Evolutionary conservation across 2,888 invertebrate species (phyloP).

Genomic region (Axea sp.): DNA sequence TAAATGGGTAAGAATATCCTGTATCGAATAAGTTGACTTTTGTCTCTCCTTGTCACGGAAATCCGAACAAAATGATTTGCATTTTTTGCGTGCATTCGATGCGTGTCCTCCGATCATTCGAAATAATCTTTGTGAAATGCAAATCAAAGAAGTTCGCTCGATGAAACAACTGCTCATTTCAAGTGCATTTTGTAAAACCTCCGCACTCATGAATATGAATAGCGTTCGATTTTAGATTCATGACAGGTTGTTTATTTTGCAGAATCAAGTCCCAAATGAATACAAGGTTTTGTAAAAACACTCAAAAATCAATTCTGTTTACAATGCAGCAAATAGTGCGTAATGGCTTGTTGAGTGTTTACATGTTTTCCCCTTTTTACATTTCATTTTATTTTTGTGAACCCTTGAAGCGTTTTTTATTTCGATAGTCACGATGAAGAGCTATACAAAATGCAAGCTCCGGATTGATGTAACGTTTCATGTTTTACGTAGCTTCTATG

Average conservation of each 20-base stretch:
- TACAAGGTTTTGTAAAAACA: conserved; percentile 44
- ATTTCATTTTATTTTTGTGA: conserved; percentile 58
- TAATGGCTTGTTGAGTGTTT: conserved; percentile 64
- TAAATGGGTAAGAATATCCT: no score
- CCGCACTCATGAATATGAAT: conserved; percentile 18
- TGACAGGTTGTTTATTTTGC: conserved; percentile 37
- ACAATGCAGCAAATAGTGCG: conserved; percentile 55
- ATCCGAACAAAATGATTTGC: conserved; percentile 13
- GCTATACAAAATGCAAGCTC: conserved; percentile 16
- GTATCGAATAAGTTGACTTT: conserved; percentile 22
- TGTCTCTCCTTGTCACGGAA: conserved; percentile 6
- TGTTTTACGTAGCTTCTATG: conserved; percentile 16
- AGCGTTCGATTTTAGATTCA: conserved; percentile 25
- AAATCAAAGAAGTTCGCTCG: conserved; percentile 6
- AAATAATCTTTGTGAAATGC: conserved; percentile 20
- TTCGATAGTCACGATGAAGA: conserved; percentile 36
- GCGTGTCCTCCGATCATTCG: conserved; percentile 21
- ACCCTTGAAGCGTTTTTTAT: conserved; percentile 31
- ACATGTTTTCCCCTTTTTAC: conserved; percentile 57
- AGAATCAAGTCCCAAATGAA: conserved; percentile 27
- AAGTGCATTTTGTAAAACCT: conserved; percentile 14
- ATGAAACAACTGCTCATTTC: conserved; percentile 31
- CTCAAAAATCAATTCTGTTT: conserved; percentile 32
- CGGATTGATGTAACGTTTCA: conserved; percentile 32
- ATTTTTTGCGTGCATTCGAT: conserved; percentile 8